A percentile compares a stretch with the other conserved stretches of the same genome.
Evolutionary conservation across 1,140 invertebrate species (phyloP).

Genomic region (Mylabris phalerata): DNA sequence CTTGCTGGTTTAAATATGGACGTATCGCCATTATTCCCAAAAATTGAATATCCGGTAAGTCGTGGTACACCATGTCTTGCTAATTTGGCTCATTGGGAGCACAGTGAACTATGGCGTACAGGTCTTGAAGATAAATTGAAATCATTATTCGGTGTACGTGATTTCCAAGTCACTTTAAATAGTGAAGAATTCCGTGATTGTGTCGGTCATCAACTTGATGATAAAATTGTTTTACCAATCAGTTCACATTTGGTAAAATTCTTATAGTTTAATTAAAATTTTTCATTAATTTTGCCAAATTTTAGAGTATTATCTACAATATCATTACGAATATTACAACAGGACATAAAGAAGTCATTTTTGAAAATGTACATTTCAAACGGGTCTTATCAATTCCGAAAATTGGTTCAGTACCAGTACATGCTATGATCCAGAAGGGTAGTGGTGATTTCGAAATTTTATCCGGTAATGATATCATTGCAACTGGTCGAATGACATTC

Average conservation of each 20-base stretch:
- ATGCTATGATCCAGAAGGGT: conserved; percentile 77
- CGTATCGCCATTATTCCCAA: conserved; percentile 51
- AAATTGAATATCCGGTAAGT: conserved; percentile 70
- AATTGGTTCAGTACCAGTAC: conserved; percentile 64
- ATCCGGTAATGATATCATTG: conserved; percentile 68
- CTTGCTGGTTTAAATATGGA: conserved; percentile 38
- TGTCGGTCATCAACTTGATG: conserved; percentile 34
- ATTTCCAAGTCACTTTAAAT: conserved; percentile 41
- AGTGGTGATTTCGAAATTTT: conserved; percentile 80
- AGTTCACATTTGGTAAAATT: conserved; percentile 33
- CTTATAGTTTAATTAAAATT: not conserved
- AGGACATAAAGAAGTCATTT: conserved; percentile 63
- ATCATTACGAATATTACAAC: conserved; percentile 24
- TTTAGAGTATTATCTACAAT: conserved; percentile 27
- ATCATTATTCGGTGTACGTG: conserved; percentile 31
- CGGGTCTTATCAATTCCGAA: conserved; percentile 75
- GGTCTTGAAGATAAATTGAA: conserved; percentile 35
- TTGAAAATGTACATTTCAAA: conserved; percentile 80
- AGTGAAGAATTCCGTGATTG: conserved; percentile 41
- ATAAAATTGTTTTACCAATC: conserved; percentile 32
- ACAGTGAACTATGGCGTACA: conserved; percentile 63
- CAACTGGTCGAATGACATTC: conserved; percentile 63
- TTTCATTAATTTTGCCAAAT: conserved; percentile 1
- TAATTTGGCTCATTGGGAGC: conserved; percentile 83
- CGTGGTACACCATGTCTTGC: conserved; percentile 69